These are phyloP conservation scores for Parnassius smintheus DNA, from an alignment of 2,888 invertebrate species.

Conservation along the genomic window DNA sequence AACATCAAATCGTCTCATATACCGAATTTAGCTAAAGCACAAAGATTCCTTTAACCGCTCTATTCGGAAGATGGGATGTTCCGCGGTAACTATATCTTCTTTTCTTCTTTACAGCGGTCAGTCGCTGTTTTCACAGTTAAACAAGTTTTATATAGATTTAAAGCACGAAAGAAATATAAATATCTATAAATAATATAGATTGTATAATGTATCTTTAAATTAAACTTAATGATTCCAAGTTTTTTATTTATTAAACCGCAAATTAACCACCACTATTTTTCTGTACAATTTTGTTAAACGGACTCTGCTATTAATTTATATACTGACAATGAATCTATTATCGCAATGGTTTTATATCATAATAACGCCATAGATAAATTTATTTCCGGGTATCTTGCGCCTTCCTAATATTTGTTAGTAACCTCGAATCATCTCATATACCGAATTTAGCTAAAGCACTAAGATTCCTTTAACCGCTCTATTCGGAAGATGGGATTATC, in stretches of 20 bases:
- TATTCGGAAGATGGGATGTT: background rate
- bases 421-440: background rate
- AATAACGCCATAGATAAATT: too few relatives aligned
- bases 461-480: background rate
- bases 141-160: background rate
- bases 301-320: too few relatives aligned
- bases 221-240: background rate
- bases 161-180: too few relatives aligned
- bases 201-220: background rate
- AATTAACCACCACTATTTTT: too few relatives aligned
- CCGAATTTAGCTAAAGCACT: slow-evolving; percentile 1
- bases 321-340: too few relatives aligned
- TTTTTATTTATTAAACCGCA: too few relatives aligned
- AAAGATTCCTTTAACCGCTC: background rate
- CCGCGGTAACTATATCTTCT: background rate
- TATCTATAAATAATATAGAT: background rate
- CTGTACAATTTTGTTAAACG: too few relatives aligned
- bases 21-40: slow-evolving; percentile 6
- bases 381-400: too few relatives aligned
- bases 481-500: background rate
- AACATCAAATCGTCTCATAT: background rate
- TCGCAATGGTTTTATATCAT: too few relatives aligned
- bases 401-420: background rate
- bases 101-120: background rate
- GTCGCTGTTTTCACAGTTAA: background rate